phyloP scores from a whole-genome alignment of 2,888 invertebrate genomes.

The Clivina fossor region DNA sequence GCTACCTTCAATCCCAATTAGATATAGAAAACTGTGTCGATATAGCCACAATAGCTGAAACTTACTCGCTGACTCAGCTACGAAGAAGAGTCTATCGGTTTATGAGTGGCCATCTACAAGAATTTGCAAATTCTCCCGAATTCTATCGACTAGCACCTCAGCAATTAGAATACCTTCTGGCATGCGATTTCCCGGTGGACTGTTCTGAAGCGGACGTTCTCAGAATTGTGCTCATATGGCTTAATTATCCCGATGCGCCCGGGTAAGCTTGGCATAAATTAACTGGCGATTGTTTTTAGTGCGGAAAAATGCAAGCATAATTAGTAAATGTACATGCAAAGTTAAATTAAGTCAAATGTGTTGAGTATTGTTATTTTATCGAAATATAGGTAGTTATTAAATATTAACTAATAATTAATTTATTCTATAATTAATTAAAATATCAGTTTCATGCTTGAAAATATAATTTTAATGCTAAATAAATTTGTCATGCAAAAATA shows the following conservation, averaged over 20 bases:
- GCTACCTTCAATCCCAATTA: slow-evolving; percentile 66
- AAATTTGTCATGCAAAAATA: no score
- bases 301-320: slow-evolving; percentile 9
- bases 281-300: slow-evolving; percentile 17
- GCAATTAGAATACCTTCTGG: slow-evolving; percentile 64
- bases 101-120: slow-evolving; percentile 64
- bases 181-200: slow-evolving; percentile 69
- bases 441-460: no score
- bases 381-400: no score
- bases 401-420: no score
- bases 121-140: slow-evolving; percentile 62
- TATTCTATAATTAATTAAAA: no score
- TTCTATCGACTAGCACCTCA: slow-evolving; percentile 62
- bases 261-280: no score
- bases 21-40: slow-evolving; percentile 73
- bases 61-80: slow-evolving; percentile 63
- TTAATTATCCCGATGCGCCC: slow-evolving; percentile 53
- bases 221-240: slow-evolving; percentile 62
- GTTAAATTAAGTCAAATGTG: neutral
- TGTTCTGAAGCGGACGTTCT: slow-evolving; percentile 65
- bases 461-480: no score
- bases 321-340: neutral
- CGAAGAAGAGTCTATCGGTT: slow-evolving; percentile 64
- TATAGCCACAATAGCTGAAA: slow-evolving; percentile 68
- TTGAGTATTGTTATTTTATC: neutral